A percentile compares a stretch with the other conserved stretches of the same genome.
Evolutionary conservation across 1,140 invertebrate species (phyloP).

Genomic region (Choristoneura fumiferana): DNA sequence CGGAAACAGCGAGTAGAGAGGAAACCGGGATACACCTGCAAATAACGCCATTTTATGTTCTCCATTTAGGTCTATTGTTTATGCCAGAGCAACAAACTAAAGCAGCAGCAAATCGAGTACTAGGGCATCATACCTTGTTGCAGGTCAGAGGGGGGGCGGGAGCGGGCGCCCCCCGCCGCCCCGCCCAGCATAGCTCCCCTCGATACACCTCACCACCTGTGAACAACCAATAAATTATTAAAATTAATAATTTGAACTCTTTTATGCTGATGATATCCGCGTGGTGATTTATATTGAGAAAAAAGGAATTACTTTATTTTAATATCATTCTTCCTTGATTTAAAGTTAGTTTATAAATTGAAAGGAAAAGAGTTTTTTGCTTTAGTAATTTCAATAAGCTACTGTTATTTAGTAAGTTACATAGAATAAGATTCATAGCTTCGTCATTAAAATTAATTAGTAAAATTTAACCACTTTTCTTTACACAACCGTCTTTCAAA

Average conservation of each 20-base stretch:
- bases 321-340: too few relatives aligned
- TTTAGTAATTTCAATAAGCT: too few relatives aligned
- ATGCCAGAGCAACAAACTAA: neutral
- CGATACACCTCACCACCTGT: conserved; percentile 66
- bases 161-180: conserved; percentile 74
- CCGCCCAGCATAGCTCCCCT: conserved; percentile 69
- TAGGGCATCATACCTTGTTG: conserved; percentile 65
- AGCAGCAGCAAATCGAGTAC: conserved; percentile 31
- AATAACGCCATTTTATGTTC: conserved; percentile 16
- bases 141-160: conserved; percentile 71
- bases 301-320: too few relatives aligned
- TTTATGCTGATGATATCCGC: neutral
- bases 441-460: too few relatives aligned
- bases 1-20: conserved; percentile 67
- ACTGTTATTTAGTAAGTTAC: too few relatives aligned
- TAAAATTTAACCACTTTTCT: too few relatives aligned
- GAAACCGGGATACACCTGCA: conserved; percentile 63
- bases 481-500: too few relatives aligned
- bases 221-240: conserved; percentile 30
- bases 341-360: too few relatives aligned
- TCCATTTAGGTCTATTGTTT: too few relatives aligned
- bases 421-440: too few relatives aligned
- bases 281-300: neutral
- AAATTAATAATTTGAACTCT: neutral
- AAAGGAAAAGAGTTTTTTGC: too few relatives aligned